Base-by-base conservation (phyloP, 2,113 vertebrate species). In the Ranitomeya variabilis region DNA sequence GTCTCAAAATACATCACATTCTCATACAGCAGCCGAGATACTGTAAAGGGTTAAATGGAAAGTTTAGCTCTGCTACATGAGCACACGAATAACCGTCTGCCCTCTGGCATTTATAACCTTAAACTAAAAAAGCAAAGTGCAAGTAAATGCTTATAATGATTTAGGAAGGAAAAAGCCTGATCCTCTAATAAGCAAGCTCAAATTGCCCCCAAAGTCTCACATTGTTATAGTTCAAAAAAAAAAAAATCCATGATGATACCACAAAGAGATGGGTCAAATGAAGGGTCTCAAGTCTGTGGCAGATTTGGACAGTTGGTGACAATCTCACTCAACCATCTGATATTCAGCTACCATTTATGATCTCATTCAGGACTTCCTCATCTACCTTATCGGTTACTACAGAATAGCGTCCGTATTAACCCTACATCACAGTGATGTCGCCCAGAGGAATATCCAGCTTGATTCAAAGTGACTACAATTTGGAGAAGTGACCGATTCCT, bases 401-500 rank as follows among this genome's bases (percentile, higher is more conserved):
- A 52, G 9, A 45, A 51, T 54, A 21, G 74, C 10, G 52, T 26
- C 51, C 15, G 14, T 9, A 80, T 15, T 9, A 78, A 57, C 14
- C 13, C 10, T 7, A 16, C 31, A 74, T 8, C 51, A n/a, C 51
- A 54, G 12, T 21, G 51, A 78, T 52, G 52, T 51, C 13, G n/a
- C 54, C 13, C 55, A 81, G 15, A 80, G 78, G 78, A 80, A 80
- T 57, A 26, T 60, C 78, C 55, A 81, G 55, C 26, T 59, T 81
- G 55, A 19, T 31, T 59, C 55, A 59, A 0, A 31, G 15, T 16
- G 14, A 16, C 79, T 81, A 60, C 55, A 59, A 55, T 59, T 76
- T 86, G 55, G 67, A 71, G 84, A 86, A 86, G 84, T 86, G 52
- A 74, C 51, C 69, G 21, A n/a, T 21, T 74, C 69, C 66, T 45